phyloP scores from a whole-genome alignment of 1,140 invertebrate genomes.

The Polypedilum vanderplanki region DNA sequence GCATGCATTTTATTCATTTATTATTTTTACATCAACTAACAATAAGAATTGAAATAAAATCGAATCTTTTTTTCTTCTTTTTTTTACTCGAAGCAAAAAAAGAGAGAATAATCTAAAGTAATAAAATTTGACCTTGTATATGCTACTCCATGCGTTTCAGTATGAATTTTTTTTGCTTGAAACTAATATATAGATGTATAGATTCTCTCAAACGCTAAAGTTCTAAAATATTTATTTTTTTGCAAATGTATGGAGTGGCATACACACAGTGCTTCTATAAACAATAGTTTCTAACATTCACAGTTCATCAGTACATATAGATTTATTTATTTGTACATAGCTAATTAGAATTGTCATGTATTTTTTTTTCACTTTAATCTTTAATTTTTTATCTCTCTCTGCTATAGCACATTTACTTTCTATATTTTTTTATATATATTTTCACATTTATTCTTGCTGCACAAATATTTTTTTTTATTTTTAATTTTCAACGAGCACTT shows the following conservation, averaged over 20 bases:
- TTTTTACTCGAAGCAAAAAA: not conserved
- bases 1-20: not conserved
- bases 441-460: not conserved
- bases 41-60: not conserved
- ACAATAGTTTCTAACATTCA: slow-evolving; percentile 12
- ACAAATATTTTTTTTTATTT: not conserved
- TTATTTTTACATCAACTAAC: not conserved
- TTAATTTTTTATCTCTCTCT: not conserved
- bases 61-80: too few species aligned
- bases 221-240: not conserved
- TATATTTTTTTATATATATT: too few species aligned
- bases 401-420: too few species aligned
- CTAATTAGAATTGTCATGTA: slow-evolving; percentile 16
- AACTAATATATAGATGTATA: slow-evolving; percentile 25
- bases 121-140: slow-evolving; percentile 32
- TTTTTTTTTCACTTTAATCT: not conserved
- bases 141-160: slow-evolving; percentile 31
- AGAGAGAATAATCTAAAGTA: slow-evolving; percentile 10
- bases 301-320: not conserved
- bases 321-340: not conserved
- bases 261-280: not conserved
- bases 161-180: slow-evolving; percentile 15
- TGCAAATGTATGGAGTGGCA: not conserved
- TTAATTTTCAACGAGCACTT: not conserved
- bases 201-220: not conserved